Percentiles rank a stretch among this genome's conserved stretches.
phyloP scores from a whole-genome alignment of 2,113 vertebrate species.

The Hepsetus odoe region DNA sequence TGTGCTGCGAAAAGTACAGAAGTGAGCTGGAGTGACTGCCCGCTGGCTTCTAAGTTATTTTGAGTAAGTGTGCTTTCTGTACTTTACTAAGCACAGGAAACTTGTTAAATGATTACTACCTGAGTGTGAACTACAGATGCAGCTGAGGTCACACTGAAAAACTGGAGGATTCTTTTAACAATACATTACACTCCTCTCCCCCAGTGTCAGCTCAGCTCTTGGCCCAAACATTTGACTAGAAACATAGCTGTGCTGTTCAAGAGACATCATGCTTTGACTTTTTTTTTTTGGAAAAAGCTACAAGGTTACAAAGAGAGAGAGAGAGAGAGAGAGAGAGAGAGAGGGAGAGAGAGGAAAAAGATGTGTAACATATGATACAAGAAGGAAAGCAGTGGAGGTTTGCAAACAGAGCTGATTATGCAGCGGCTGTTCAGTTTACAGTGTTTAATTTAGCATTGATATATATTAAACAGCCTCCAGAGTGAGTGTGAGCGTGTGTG shows the following conservation, averaged over 20 bases:
- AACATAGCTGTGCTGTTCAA: too few species aligned
- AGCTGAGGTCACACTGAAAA: not conserved
- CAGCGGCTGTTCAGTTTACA: slow-evolving; percentile 3
- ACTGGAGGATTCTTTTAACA: too few species aligned
- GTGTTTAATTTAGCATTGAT: slow-evolving; percentile 25
- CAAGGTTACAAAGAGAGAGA: not conserved
- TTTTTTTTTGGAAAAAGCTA: too few species aligned
- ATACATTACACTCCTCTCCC: not conserved
- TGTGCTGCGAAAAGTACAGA: too few species aligned
- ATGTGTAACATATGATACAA: not conserved
- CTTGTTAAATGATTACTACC: not conserved
- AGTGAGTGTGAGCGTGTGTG: not conserved
- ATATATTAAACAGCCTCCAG: slow-evolving; percentile 9
- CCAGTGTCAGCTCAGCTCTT: too few species aligned
- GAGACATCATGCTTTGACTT: too few species aligned
- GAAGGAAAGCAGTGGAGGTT: not conserved
- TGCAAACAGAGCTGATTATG: slow-evolving; percentile 14
- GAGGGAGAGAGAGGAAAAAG: slow-evolving; percentile 35
- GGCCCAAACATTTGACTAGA: too few species aligned
- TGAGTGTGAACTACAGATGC: not conserved
- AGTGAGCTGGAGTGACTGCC: not conserved
- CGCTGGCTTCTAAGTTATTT: not conserved
- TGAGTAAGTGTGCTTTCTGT: not conserved
- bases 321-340: slow-evolving; percentile 11
- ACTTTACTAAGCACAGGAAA: not conserved